These are phyloP conservation scores for Drymonia ruficornis DNA, from an alignment of 2,888 invertebrate species.

Conservation along the genomic window DNA sequence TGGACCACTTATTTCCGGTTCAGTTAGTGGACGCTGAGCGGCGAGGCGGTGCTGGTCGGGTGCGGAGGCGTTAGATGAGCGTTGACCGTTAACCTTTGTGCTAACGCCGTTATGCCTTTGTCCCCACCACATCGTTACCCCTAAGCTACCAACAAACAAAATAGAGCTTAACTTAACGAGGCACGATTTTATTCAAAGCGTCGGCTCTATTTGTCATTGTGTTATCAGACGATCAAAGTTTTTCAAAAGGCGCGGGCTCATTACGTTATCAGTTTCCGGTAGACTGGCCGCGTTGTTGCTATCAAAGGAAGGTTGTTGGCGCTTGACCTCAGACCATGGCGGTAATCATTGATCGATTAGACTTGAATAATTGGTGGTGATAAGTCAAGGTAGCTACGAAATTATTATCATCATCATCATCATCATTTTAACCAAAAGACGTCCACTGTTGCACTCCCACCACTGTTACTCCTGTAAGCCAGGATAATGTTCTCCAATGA, in stretches of 20 bases:
- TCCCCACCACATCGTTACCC: not conserved
- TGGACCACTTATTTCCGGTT: too few relatives aligned
- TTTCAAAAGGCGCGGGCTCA: constrained; percentile 4
- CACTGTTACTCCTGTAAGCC: too few relatives aligned
- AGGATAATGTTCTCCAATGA: too few relatives aligned
- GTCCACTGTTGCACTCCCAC: too few relatives aligned
- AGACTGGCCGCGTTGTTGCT: constrained; percentile 7
- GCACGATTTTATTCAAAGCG: not conserved
- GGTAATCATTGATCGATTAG: not conserved
- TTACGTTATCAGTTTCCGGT: constrained; percentile 17
- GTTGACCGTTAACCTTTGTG: too few relatives aligned
- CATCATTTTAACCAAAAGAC: too few relatives aligned
- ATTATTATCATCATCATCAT: too few relatives aligned
- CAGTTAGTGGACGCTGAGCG: too few relatives aligned
- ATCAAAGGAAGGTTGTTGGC: not conserved
- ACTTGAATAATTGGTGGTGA: not conserved
- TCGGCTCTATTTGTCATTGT: not conserved
- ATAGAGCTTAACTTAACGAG: not conserved
- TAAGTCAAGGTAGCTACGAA: too few relatives aligned
- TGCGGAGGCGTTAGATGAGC: too few relatives aligned
- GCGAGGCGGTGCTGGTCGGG: too few relatives aligned
- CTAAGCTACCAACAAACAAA: not conserved
- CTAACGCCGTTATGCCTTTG: too few relatives aligned
- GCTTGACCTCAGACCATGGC: not conserved
- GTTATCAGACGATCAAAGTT: constrained; percentile 8